Evolutionary conservation across 2,797 vertebrate species (phyloP).

Genomic region (Myiothlypis coronata): DNA sequence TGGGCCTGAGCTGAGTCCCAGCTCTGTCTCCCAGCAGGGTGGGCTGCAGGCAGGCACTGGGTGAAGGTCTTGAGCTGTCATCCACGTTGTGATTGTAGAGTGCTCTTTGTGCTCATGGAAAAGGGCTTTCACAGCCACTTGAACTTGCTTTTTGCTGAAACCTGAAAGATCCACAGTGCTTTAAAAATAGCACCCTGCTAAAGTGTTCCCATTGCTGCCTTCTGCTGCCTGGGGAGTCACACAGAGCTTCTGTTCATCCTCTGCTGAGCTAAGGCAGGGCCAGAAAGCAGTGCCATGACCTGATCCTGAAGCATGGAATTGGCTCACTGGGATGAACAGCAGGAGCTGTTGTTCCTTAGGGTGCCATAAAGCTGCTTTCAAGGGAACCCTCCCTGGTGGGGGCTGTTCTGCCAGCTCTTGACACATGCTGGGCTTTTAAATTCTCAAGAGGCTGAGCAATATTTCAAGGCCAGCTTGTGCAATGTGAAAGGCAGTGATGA

Average conservation of each 20-base stretch:
- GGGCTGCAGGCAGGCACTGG: neutral
- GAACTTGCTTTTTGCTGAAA: neutral
- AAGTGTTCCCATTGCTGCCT: neutral
- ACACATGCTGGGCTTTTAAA: neutral
- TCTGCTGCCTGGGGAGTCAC: fast-evolving
- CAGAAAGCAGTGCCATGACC: neutral
- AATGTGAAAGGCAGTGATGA: neutral
- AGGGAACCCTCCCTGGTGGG: neutral
- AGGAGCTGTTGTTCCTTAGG: neutral
- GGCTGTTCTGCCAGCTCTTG: neutral
- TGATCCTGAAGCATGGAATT: neutral
- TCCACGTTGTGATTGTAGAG: neutral
- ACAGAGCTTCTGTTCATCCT: neutral
- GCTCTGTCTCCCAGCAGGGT: neutral
- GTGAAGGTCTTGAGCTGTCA: neutral
- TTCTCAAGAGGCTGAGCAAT: neutral
- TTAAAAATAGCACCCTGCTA: neutral
- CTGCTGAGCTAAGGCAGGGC: neutral
- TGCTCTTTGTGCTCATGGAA: neutral
- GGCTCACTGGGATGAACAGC: fast-evolving
- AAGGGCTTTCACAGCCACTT: neutral
- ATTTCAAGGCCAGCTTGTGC: neutral
- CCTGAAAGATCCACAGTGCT: neutral
- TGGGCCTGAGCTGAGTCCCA: neutral
- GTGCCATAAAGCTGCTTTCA: neutral